Evolutionary conservation across 1,140 invertebrate genomes (phyloP).

Genomic region (Tetraneura akinire): DNA sequence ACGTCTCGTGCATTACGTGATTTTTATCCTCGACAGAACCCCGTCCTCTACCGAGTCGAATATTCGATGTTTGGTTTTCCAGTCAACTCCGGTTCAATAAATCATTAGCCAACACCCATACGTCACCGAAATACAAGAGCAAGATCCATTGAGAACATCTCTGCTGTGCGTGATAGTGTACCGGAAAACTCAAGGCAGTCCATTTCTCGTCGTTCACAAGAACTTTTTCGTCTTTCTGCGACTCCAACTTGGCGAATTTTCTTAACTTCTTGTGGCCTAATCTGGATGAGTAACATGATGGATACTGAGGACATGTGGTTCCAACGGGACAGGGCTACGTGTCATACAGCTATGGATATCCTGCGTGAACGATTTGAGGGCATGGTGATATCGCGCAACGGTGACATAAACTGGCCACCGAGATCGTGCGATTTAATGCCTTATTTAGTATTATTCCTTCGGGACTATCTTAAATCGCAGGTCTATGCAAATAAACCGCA

Average conservation of each 20-base stretch:
- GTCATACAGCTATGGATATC: not conserved
- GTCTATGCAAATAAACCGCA: not conserved
- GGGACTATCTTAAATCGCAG: not conserved
- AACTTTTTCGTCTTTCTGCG: not conserved
- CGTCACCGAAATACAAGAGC: not conserved
- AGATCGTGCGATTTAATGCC: not conserved
- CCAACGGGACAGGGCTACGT: too few relatives aligned
- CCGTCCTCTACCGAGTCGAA: too few relatives aligned
- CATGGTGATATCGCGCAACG: constrained; percentile 1
- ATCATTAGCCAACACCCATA: not conserved
- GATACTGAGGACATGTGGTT: too few relatives aligned
- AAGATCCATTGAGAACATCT: not conserved
- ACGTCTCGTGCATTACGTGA: too few relatives aligned
- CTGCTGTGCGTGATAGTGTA: not conserved
- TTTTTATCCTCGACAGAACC: too few relatives aligned
- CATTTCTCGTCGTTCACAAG: not conserved
- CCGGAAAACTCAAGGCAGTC: not conserved
- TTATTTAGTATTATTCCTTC: not conserved
- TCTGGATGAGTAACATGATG: too few relatives aligned
- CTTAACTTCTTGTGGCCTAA: too few relatives aligned
- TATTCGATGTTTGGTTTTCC: not conserved
- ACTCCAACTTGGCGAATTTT: not conserved
- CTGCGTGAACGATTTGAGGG: not conserved
- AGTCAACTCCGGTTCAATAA: not conserved
- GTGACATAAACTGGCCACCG: not conserved